phyloP scores from a whole-genome alignment of 2,888 invertebrate genomes.

The Ichneumoninae sp. region DNA sequence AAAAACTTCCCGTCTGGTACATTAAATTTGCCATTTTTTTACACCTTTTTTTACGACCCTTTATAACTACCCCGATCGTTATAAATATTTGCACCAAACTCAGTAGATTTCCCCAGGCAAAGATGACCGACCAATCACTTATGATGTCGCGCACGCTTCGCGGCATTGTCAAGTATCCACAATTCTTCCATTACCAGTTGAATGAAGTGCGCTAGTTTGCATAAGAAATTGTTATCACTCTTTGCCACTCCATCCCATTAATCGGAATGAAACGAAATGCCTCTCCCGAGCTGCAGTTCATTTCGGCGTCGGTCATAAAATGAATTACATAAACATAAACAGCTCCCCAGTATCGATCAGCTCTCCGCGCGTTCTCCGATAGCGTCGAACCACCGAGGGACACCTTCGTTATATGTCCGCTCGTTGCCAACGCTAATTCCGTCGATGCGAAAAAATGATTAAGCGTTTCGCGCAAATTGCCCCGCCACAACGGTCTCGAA shows the following conservation, averaged over 20 bases:
- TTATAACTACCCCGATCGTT: no score
- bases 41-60: no score
- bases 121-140: background rate
- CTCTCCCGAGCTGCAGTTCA: background rate
- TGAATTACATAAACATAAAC: constrained; percentile 6
- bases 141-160: background rate
- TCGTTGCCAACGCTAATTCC: background rate
- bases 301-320: background rate
- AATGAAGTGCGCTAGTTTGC: constrained; percentile 28
- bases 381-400: background rate
- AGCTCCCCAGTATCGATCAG: constrained; percentile 4
- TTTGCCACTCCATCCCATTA: background rate
- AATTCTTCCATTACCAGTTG: constrained; percentile 10
- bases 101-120: background rate
- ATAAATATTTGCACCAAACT: background rate
- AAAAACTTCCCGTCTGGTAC: no score
- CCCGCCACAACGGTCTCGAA: background rate
- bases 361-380: background rate
- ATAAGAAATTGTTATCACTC: background rate
- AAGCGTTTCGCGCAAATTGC: constrained; percentile 39
- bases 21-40: no score
- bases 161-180: background rate
- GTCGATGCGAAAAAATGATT: constrained; percentile 21
- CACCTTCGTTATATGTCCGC: background rate
- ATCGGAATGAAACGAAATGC: constrained; percentile 5